These are phyloP conservation scores for Galaxea fascicularis DNA, from an alignment of 92 coral and sea anemone species.

Conservation along the genomic window DNA sequence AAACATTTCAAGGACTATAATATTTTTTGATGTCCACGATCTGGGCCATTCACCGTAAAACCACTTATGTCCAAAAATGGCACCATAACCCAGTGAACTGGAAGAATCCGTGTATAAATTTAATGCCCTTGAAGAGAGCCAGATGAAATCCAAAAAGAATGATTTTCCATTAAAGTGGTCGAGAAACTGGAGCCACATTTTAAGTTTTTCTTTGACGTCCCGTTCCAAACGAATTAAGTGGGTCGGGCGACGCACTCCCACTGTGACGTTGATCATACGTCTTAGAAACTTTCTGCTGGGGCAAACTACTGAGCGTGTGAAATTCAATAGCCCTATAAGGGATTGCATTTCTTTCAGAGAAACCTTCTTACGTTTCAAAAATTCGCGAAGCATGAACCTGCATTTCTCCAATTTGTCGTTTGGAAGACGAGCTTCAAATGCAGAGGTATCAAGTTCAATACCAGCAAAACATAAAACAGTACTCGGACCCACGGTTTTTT, in stretches of 20 bases:
- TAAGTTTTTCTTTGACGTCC: slow-evolving; percentile 38
- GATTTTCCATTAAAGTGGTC: slow-evolving; percentile 34
- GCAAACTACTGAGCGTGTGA: too few relatives aligned
- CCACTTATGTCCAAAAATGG: slow-evolving; percentile 53
- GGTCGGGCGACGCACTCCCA: background rate
- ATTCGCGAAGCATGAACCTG: background rate
- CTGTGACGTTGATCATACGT: too few relatives aligned
- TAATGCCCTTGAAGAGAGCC: slow-evolving; percentile 16
- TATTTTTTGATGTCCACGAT: slow-evolving; percentile 35
- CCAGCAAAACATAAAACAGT: slow-evolving; percentile 52
- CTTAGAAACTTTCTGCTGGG: too few relatives aligned
- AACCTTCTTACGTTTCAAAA: background rate
- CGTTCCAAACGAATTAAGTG: background rate
- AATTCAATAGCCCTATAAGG: too few relatives aligned
- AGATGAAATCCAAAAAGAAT: slow-evolving; percentile 24
- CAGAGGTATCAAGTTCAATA: slow-evolving; percentile 57
- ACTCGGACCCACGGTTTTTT: slow-evolving; percentile 62
- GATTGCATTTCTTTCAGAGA: too few relatives aligned
- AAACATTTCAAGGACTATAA: slow-evolving; percentile 32
- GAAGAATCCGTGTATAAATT: slow-evolving; percentile 46
- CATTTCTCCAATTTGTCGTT: slow-evolving; percentile 54
- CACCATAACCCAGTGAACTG: slow-evolving; percentile 53
- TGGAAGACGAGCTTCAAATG: slow-evolving; percentile 54
- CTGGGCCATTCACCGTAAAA: slow-evolving; percentile 62
- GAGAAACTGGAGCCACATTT: slow-evolving; percentile 44